Conservation (phyloP, 2,113 vertebrate species). For the Cepphus grylle region DNA sequence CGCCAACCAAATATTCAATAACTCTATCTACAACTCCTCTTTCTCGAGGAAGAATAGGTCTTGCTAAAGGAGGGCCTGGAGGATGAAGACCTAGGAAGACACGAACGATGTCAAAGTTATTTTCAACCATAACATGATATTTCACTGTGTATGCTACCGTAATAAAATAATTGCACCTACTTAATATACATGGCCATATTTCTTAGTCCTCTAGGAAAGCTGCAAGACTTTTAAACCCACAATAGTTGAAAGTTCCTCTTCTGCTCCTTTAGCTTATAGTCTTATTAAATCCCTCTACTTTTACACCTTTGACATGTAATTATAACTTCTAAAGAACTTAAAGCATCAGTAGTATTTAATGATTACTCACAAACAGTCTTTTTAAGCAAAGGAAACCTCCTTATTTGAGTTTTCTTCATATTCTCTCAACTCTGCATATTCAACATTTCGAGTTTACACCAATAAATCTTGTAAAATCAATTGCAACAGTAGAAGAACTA, state of each 20-base stretch:
- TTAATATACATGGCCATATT: neutral
- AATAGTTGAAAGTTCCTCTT: neutral
- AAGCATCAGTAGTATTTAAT: neutral
- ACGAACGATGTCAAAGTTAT: neutral
- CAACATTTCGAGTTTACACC: neutral
- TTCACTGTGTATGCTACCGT: neutral
- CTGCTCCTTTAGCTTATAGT: neutral
- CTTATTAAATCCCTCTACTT: neutral
- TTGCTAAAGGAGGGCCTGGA: conserved; percentile 93
- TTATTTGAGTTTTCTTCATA: neutral
- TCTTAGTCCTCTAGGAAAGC: neutral
- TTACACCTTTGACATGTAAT: neutral
- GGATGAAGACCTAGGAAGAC: conserved; percentile 88
- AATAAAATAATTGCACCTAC: neutral
- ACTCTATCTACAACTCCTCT: conserved; percentile 91
- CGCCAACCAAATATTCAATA: conserved; percentile 96
- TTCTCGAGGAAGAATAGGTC: conserved; percentile 91
- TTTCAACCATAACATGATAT: neutral
- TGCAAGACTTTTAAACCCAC: neutral
- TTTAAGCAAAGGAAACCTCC: neutral
- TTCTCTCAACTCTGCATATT: neutral
- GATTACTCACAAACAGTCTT: neutral
- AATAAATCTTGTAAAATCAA: neutral
- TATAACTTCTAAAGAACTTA: neutral
- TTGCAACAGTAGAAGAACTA: neutral